Conservation (phyloP, 2,888 invertebrate species). For the Trachelus stipa region DNA sequence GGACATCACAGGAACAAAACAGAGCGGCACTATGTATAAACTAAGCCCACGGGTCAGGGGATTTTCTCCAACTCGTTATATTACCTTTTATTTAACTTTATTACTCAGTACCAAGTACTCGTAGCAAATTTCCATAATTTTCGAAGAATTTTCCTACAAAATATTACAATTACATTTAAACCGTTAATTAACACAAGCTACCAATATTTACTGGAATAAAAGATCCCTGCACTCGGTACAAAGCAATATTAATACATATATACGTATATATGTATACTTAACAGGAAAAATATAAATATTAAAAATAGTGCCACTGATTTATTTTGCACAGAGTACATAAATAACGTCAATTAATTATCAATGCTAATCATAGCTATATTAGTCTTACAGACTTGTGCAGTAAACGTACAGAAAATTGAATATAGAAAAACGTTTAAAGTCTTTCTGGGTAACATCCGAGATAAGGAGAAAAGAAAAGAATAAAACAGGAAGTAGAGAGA, state of each 20-base stretch:
- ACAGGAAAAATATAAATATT: too few species aligned
- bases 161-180: not conserved
- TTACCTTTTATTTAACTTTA: not conserved
- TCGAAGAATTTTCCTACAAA: not conserved
- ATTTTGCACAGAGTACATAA: not conserved
- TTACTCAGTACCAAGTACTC: not conserved
- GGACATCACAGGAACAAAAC: not conserved
- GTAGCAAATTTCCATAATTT: not conserved
- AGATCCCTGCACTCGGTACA: not conserved
- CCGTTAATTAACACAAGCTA: not conserved
- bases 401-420: not conserved
- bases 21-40: not conserved
- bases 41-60: not conserved
- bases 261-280: not conserved
- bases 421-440: not conserved
- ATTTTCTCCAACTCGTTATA: not conserved
- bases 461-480: not conserved
- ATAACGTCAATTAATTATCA: not conserved
- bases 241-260: not conserved
- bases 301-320: too few species aligned
- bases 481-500: not conserved
- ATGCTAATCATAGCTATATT: not conserved
- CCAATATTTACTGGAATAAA: not conserved
- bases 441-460: not conserved
- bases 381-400: not conserved